These are phyloP conservation scores for Cydia splendana DNA, from an alignment of 1,140 invertebrate genomes.

Conservation along the genomic window DNA sequence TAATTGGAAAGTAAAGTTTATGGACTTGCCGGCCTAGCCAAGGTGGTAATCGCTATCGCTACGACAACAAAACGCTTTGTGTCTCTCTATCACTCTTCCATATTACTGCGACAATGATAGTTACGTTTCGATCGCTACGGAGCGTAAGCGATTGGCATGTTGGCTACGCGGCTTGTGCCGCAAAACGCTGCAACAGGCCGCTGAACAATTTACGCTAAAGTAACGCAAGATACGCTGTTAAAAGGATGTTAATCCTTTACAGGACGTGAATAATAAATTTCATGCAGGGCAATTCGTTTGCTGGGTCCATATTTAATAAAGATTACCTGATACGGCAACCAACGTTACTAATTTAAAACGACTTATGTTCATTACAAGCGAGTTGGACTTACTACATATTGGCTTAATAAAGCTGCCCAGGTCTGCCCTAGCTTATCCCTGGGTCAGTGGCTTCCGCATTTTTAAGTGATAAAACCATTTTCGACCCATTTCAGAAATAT, in stretches of 20 bases:
- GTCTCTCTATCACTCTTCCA: too few species aligned
- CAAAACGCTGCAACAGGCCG: background rate
- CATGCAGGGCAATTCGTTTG: constrained; percentile 26
- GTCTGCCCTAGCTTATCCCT: constrained; percentile 19
- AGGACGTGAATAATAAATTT: constrained; percentile 25
- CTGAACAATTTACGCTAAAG: constrained; percentile 10
- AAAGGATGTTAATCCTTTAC: constrained; percentile 26
- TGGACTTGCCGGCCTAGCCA: too few species aligned
- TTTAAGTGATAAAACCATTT: constrained; percentile 28
- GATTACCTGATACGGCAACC: constrained; percentile 23
- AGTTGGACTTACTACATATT: background rate
- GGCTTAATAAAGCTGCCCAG: background rate
- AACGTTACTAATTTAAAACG: background rate
- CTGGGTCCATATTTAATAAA: constrained; percentile 31
- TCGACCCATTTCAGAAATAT: background rate
- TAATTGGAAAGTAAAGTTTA: background rate
- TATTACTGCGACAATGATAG: too few species aligned
- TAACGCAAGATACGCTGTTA: constrained; percentile 27
- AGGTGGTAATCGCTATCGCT: too few species aligned
- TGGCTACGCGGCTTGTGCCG: too few species aligned
- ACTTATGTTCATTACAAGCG: background rate
- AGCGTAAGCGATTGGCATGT: too few species aligned
- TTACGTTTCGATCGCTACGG: too few species aligned
- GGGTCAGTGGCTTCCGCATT: constrained; percentile 7
- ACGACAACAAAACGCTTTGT: too few species aligned